Conservation (phyloP, 2,888 invertebrate species). For the Plusia festucae region DNA sequence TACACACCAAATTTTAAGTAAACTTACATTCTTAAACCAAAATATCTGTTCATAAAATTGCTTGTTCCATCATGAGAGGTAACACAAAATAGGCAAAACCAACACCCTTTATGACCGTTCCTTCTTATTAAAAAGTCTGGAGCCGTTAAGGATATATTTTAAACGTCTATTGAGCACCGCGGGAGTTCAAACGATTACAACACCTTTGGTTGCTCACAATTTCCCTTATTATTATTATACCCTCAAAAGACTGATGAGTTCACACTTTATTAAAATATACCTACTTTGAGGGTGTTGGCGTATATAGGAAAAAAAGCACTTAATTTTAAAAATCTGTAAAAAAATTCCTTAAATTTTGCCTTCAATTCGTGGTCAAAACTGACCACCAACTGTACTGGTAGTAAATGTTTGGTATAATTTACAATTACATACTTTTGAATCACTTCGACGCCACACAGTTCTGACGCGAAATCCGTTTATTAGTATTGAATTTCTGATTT, state of each 20-base stretch:
- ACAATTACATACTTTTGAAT: too few species aligned
- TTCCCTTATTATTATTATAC: not conserved
- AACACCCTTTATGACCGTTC: not conserved
- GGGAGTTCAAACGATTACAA: conserved; percentile 1
- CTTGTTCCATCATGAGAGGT: not conserved
- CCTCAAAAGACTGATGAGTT: not conserved
- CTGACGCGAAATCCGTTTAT: too few species aligned
- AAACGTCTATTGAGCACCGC: not conserved
- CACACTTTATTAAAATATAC: conserved; percentile 5
- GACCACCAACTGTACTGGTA: too few species aligned
- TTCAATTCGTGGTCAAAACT: not conserved
- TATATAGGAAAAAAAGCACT: not conserved
- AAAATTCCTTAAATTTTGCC: not conserved
- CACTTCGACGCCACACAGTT: too few species aligned
- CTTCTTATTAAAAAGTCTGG: not conserved
- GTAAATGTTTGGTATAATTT: too few species aligned
- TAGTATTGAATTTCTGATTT: too few species aligned
- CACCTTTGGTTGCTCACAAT: not conserved
- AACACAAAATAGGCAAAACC: not conserved
- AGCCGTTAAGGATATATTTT: not conserved
- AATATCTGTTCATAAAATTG: not conserved
- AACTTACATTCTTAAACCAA: not conserved
- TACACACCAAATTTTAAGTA: too few species aligned
- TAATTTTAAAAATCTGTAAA: not conserved
- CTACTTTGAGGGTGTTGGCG: not conserved